A percentile compares a stretch with the other conserved stretches of the same genome.
Evolutionary conservation across 2,797 vertebrate species (phyloP).

Genomic region (Gallinago solitaria): DNA sequence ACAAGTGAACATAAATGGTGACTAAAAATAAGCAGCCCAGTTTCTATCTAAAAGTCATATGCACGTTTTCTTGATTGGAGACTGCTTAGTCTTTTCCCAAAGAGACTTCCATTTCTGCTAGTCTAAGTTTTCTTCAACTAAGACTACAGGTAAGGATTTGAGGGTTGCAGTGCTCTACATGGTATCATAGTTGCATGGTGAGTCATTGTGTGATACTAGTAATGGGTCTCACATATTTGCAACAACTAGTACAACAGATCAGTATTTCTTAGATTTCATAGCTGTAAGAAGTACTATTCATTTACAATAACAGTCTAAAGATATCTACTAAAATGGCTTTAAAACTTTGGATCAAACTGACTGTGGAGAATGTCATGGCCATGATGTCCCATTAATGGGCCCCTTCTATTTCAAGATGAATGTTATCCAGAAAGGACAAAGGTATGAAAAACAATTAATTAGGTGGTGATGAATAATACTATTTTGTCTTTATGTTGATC

Average conservation of each 20-base stretch:
- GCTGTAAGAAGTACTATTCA: not conserved
- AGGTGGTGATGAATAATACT: not conserved
- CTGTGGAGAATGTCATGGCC: not conserved
- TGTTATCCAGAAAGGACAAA: not conserved
- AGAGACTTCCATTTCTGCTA: not conserved
- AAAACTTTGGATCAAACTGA: not conserved
- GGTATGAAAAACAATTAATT: not conserved
- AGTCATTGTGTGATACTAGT: not conserved
- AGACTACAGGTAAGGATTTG: not conserved
- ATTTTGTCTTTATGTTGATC: slow-evolving; percentile 42
- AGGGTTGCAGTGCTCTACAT: not conserved
- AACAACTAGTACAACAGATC: not conserved
- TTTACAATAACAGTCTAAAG: not conserved
- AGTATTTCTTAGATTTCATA: not conserved
- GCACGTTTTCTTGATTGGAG: not conserved
- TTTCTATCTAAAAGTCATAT: not conserved
- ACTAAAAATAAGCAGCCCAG: not conserved
- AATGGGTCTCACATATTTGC: not conserved
- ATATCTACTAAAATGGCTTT: not conserved
- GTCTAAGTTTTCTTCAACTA: not conserved
- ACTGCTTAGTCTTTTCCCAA: not conserved
- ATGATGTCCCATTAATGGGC: not conserved
- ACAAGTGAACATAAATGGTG: not conserved
- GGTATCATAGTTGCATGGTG: not conserved
- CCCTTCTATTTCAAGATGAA: not conserved